Base-by-base conservation (phyloP, 2,888 invertebrate species). In the Julus scandinavius region DNA sequence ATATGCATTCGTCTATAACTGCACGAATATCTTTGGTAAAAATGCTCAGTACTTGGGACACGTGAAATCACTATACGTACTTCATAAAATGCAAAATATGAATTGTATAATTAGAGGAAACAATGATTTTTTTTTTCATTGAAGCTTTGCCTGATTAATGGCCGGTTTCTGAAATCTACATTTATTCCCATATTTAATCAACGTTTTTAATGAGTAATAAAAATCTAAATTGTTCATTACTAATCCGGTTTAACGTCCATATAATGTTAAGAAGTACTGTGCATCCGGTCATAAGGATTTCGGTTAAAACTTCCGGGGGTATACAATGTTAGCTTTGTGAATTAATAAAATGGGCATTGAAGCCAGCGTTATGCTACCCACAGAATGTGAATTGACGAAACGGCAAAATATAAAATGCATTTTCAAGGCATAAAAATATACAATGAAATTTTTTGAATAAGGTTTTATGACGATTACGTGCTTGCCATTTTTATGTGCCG, bases 391-490 rank as follows among this genome's bases (percentile, higher is more conserved):
- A 72, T 72, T 38, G 29, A 80, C 38, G 80, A 40, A 38, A 80
- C 63, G 13, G 29, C 80, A 80, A 38, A 38, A 80, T 80, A 80
- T 38, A 29, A 29, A 72, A 29, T 29, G n/a, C 63, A 80, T 80
- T 80, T 40, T 40, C 80, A 38, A 80, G 80, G 80, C 38, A 80
- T 29, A 29, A 80, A 80, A 72, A 80, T 38, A 40, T 80, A 40
- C 80, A 40, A 72, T 72, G 29, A 72, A 54, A 20, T 80, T 80
- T 72, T 80, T 80, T 40, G 80, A 40, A 80, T 80, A 80, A 38
- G 80, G 15, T 40, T 80, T 80, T 80, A 80, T 80, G 80, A 15
- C 80, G 13, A 80, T 80, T 80, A 80, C 80, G 80, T 80, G 80
- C 80, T 38, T 80, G 80, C 38, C 80, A 80, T 80, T 40, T 80